Conservation (phyloP, 2,797 vertebrate species). For the Coluber constrictor region DNA sequence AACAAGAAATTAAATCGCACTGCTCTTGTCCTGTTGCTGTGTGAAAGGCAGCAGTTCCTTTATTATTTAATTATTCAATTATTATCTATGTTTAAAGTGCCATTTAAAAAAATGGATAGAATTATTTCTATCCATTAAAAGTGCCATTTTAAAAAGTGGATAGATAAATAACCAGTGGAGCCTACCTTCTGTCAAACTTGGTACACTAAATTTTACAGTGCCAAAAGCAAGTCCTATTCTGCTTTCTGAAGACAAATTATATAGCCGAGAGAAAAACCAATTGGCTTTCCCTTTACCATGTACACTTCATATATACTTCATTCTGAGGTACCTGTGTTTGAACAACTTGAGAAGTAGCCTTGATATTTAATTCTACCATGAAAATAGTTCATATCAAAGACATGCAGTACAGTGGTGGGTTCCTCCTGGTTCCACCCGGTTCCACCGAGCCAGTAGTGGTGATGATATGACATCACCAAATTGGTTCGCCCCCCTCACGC, state of each 20-base stretch:
- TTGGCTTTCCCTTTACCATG: background rate
- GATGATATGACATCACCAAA: too few species aligned
- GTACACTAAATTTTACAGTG: background rate
- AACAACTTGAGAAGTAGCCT: background rate
- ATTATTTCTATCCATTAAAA: background rate
- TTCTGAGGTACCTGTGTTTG: background rate
- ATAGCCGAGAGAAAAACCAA: background rate
- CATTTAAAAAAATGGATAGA: background rate
- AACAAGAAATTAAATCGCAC: background rate
- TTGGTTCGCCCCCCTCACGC: too few species aligned
- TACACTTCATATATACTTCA: too few species aligned
- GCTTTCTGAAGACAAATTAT: background rate
- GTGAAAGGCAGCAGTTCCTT: background rate
- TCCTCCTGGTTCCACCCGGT: too few species aligned
- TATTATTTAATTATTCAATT: background rate
- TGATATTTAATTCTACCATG: background rate
- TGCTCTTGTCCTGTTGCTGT: background rate
- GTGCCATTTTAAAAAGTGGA: background rate
- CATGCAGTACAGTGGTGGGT: too few species aligned
- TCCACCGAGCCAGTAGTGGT: too few species aligned
- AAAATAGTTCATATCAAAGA: background rate
- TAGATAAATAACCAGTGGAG: background rate
- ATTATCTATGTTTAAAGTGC: background rate
- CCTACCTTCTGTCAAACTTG: background rate
- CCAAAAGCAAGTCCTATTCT: background rate